phyloP scores from a whole-genome alignment of 2,113 vertebrate species.

The Pteropus alecto region DNA sequence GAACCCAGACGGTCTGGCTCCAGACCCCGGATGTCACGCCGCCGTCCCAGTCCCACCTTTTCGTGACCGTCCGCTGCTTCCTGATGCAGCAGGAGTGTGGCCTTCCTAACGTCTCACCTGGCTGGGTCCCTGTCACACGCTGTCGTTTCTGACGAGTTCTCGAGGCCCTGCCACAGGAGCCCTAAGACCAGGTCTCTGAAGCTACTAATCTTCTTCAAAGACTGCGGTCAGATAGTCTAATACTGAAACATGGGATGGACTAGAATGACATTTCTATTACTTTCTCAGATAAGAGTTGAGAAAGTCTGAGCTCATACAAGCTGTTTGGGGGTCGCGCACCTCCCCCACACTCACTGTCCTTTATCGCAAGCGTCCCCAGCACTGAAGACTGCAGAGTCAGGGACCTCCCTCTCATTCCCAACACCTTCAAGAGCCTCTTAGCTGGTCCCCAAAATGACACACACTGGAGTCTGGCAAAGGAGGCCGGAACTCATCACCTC shows the following conservation, averaged over 20 bases:
- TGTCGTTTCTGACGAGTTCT: too few species aligned
- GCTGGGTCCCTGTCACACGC: too few species aligned
- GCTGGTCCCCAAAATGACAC: neutral
- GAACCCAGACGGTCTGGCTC: neutral
- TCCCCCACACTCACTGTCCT: neutral
- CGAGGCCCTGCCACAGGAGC: neutral
- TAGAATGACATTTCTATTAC: neutral
- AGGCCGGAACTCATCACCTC: neutral
- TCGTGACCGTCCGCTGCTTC: too few species aligned
- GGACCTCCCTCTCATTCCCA: too few species aligned
- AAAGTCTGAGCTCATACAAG: neutral
- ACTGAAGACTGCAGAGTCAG: neutral
- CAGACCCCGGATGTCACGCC: neutral
- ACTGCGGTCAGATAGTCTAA: neutral
- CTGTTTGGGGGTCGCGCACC: neutral
- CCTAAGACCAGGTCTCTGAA: neutral
- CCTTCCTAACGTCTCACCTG: neutral
- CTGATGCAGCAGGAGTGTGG: too few species aligned
- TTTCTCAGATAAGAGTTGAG: neutral
- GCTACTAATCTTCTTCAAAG: neutral
- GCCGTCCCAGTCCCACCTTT: neutral
- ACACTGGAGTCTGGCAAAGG: neutral
- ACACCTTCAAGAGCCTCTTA: too few species aligned
- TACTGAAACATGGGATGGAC: neutral
- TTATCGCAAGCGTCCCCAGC: neutral